Percentiles rank a stretch among this genome's conserved stretches.
Evolutionary conservation across 2,888 invertebrate species (phyloP).

Genomic region (Tipula helvola): DNA sequence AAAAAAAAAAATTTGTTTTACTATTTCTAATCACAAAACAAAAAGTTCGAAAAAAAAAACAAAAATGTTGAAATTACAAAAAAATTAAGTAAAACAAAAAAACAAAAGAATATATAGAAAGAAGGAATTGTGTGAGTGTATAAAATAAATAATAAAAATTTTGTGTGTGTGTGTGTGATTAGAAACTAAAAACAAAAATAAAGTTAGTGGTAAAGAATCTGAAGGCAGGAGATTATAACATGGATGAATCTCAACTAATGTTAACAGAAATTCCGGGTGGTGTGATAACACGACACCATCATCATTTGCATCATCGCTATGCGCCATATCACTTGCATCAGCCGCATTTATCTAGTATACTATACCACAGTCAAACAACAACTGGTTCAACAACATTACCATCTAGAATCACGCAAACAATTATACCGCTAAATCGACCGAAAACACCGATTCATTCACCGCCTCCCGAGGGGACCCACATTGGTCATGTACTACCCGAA

Average conservation of each 20-base stretch:
- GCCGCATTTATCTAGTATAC: slow-evolving; percentile 38
- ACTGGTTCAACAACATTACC: slow-evolving; percentile 14
- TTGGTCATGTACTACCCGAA: slow-evolving; percentile 84
- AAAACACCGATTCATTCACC: slow-evolving; percentile 31
- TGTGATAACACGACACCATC: slow-evolving; percentile 22
- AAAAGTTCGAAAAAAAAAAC: neutral
- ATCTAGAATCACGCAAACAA: slow-evolving; percentile 23
- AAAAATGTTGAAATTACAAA: neutral
- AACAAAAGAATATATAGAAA: neutral
- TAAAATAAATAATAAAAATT: neutral
- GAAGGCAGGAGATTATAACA: slow-evolving; percentile 7
- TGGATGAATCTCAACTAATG: slow-evolving; percentile 19
- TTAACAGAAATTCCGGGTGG: slow-evolving; percentile 33
- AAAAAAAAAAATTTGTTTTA: neutral
- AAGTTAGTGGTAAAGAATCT: neutral
- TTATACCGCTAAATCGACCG: slow-evolving; percentile 32
- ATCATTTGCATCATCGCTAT: slow-evolving; percentile 31
- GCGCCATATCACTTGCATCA: slow-evolving; percentile 55
- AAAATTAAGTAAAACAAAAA: neutral
- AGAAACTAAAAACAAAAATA: neutral
- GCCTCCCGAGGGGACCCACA: slow-evolving; percentile 53
- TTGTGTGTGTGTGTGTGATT: neutral
- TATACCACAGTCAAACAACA: neutral
- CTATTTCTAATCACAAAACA: neutral
- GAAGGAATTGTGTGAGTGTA: neutral